Conservation (phyloP, 2,113 vertebrate genomes). For the Paedocypris sp. region DNA sequence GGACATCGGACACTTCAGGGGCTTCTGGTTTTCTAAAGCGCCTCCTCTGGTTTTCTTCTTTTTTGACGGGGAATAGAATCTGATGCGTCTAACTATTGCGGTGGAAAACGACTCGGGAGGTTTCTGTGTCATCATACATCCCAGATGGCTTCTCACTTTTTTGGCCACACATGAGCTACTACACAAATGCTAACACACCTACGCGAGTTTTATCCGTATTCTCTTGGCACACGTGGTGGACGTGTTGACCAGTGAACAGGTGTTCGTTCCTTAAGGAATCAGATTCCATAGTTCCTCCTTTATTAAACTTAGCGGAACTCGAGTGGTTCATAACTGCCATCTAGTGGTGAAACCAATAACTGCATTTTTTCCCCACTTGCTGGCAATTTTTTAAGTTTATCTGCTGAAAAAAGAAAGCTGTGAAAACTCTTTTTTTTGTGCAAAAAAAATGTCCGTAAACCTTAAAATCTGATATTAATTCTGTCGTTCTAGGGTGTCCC, state of each 20-base stretch:
- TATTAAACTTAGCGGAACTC: too few relatives aligned
- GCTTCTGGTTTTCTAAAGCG: neutral
- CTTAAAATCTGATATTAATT: neutral
- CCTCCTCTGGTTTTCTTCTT: constrained; percentile 2
- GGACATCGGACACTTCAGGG: neutral
- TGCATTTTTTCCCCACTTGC: too few relatives aligned
- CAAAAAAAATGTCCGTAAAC: neutral
- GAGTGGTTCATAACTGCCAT: neutral
- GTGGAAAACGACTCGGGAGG: neutral
- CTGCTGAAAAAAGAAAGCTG: neutral
- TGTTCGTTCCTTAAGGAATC: too few relatives aligned
- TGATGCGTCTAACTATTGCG: neutral
- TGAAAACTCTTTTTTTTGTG: too few relatives aligned
- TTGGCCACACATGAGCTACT: too few relatives aligned
- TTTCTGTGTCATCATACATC: neutral
- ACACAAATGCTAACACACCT: too few relatives aligned
- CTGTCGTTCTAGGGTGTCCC: constrained; percentile 19
- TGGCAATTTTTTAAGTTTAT: too few relatives aligned
- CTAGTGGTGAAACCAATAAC: neutral
- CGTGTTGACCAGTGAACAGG: neutral
- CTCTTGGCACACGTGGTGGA: too few relatives aligned
- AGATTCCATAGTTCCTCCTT: too few relatives aligned
- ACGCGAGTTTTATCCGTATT: too few relatives aligned
- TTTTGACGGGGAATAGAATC: neutral
- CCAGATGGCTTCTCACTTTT: neutral